A percentile compares a stretch with the other conserved stretches of the same genome.
phyloP scores from a whole-genome alignment of 1,140 invertebrate genomes.

The Coptotermes formosanus region DNA sequence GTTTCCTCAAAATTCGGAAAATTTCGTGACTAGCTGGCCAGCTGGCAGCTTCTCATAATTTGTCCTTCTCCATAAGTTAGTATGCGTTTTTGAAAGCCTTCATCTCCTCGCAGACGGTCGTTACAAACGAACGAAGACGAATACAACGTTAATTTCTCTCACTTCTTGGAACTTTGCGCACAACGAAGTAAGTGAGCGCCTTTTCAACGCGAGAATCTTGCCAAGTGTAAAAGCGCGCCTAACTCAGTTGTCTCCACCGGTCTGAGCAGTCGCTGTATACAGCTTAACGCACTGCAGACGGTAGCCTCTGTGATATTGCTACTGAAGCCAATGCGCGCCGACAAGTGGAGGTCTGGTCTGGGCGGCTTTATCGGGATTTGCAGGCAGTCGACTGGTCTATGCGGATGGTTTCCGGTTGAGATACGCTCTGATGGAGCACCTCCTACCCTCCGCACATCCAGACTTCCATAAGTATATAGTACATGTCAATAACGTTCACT shows the following conservation, averaged over 20 bases:
- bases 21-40: too few relatives aligned
- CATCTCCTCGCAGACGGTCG: too few relatives aligned
- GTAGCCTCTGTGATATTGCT: background rate
- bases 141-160: too few relatives aligned
- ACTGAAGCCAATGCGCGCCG: background rate
- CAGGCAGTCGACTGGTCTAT: conserved; percentile 1
- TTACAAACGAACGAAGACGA: too few relatives aligned
- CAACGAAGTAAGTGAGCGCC: background rate
- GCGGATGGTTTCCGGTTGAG: conserved; percentile 16
- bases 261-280: background rate
- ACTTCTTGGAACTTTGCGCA: background rate
- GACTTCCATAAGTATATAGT: background rate
- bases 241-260: background rate
- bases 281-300: background rate
- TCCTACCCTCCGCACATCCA: background rate
- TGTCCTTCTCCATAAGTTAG: too few relatives aligned
- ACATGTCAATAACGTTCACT: background rate
- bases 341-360: background rate
- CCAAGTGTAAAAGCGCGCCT: background rate
- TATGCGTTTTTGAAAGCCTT: too few relatives aligned
- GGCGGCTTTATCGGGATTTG: background rate
- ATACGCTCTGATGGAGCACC: background rate
- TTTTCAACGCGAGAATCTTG: background rate
- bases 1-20: too few relatives aligned
- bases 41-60: too few relatives aligned